These are phyloP conservation scores for Bibio marci DNA, from an alignment of 2,888 invertebrate species.

Conservation along the genomic window DNA sequence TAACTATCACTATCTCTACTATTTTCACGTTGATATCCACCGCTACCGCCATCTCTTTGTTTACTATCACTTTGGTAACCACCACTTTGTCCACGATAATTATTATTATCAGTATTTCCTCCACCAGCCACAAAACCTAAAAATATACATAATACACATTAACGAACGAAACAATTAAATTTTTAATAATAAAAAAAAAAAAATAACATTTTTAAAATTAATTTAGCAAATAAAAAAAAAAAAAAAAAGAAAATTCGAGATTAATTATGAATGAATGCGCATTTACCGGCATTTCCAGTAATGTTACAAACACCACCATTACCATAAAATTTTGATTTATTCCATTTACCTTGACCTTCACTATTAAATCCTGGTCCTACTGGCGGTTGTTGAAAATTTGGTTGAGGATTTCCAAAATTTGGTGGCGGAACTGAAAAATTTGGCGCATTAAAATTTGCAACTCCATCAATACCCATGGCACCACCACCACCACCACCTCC, in stretches of 20 bases:
- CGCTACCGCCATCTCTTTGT: background rate
- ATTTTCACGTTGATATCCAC: background rate
- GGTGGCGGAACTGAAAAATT: conserved; percentile 6
- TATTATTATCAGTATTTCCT: background rate
- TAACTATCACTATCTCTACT: background rate
- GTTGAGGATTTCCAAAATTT: background rate
- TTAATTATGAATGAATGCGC: background rate
- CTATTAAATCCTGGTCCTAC: background rate
- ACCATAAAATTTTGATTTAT: background rate
- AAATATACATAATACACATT: background rate
- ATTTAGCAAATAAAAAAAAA: no score
- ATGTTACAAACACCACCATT: background rate
- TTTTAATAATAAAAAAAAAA: no score
- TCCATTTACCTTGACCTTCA: background rate
- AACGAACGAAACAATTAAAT: background rate
- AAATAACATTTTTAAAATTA: no score
- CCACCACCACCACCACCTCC: background rate
- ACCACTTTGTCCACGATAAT: background rate
- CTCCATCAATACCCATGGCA: background rate
- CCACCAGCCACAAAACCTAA: background rate
- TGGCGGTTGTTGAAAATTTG: no score
- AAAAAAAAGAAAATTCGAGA: no score
- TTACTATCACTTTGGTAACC: conserved; percentile 1
- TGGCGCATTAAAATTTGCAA: background rate
- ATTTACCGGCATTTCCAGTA: background rate